phyloP scores from a whole-genome alignment of 2,888 invertebrate genomes.

The Lysandra coridon region DNA sequence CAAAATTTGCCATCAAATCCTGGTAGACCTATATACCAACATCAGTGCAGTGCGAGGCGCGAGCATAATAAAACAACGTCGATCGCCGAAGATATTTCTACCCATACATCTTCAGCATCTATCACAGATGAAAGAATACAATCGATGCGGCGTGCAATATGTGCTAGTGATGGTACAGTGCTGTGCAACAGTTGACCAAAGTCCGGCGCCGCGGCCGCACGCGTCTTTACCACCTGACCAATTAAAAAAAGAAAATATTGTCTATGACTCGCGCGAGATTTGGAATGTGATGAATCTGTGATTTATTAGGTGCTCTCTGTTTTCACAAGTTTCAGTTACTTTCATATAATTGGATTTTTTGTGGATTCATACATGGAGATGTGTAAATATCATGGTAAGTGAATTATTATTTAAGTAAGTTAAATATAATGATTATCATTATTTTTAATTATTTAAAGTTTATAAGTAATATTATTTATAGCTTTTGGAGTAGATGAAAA shows the following conservation, averaged over 20 bases:
- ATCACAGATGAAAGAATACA: neutral
- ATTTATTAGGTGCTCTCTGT: slow-evolving; percentile 40
- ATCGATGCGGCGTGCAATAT: slow-evolving; percentile 10
- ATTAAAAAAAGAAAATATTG: slow-evolving; percentile 45
- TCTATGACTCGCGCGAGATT: slow-evolving; percentile 49
- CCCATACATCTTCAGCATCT: neutral
- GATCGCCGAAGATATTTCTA: neutral
- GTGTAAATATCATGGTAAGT: slow-evolving; percentile 5
- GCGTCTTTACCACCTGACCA: neutral
- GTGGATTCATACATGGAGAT: slow-evolving; percentile 10
- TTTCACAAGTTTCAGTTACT: slow-evolving; percentile 41
- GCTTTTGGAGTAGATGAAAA: too few relatives aligned
- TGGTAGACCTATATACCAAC: too few relatives aligned
- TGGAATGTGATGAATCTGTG: slow-evolving; percentile 45
- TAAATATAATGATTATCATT: too few relatives aligned
- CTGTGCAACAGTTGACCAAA: neutral
- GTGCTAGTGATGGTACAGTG: neutral
- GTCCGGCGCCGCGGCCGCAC: slow-evolving; percentile 19
- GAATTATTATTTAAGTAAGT: too few relatives aligned
- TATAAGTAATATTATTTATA: too few relatives aligned
- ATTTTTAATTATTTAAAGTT: too few relatives aligned
- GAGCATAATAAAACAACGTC: neutral
- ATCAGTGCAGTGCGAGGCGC: neutral
- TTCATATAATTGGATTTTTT: slow-evolving; percentile 38
- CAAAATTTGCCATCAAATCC: too few relatives aligned